Evolutionary conservation across 2,113 vertebrate species (phyloP).

Genomic region (Eretmodus cyanostictus): DNA sequence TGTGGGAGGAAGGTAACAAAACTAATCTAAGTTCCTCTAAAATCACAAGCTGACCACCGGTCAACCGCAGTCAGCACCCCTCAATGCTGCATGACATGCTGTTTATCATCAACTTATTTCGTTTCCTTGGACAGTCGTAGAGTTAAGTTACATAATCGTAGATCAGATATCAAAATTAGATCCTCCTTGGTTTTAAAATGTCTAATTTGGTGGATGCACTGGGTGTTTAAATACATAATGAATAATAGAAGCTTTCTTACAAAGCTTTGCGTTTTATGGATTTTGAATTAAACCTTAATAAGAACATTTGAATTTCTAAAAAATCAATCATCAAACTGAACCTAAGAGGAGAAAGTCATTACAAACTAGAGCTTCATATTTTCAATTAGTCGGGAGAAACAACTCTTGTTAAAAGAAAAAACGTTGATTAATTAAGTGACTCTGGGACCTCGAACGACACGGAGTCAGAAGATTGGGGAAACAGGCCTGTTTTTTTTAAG

Average conservation of each 20-base stretch:
- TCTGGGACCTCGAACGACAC: not conserved
- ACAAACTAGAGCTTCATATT: not conserved
- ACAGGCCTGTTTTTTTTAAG: not conserved
- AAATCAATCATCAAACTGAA: not conserved
- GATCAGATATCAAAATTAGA: not conserved
- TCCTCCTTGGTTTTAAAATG: not conserved
- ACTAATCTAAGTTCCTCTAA: slow-evolving; percentile 16
- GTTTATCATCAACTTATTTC: not conserved
- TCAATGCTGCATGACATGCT: not conserved
- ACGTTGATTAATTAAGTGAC: not conserved
- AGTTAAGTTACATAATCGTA: not conserved
- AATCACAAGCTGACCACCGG: not conserved
- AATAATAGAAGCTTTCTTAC: not conserved
- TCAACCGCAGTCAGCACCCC: not conserved
- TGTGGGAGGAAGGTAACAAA: not conserved
- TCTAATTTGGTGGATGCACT: not conserved
- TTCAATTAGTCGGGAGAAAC: not conserved
- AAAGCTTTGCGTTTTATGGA: not conserved
- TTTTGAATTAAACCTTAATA: not conserved
- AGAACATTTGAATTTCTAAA: not conserved
- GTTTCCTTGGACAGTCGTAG: not conserved
- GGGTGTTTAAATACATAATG: not conserved
- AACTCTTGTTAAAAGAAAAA: not conserved
- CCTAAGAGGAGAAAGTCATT: not conserved
- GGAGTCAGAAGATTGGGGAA: not conserved